Base-by-base conservation (phyloP, 2,113 vertebrate species). In the Machaerirhynchus nigripectus region DNA sequence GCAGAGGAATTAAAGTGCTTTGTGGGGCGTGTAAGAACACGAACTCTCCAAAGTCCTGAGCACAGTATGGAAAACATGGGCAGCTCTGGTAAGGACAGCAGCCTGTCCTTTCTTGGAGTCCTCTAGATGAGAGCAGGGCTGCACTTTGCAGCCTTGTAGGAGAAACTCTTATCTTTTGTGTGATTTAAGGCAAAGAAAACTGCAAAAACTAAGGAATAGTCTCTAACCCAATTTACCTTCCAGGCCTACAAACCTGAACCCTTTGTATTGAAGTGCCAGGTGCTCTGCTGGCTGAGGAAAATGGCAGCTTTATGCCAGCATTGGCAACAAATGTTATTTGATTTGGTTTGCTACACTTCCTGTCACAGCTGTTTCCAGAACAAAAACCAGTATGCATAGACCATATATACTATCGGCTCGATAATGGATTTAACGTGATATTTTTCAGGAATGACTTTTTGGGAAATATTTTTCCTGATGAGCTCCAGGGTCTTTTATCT, bases 331-430 rank as follows among this genome's bases (percentile, higher is more conserved):
- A 40, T 50, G 5, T 9, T n/a, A 47, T 78, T 82, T 82, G 14
- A 24, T 79, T 67, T 31, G 12, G 4, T 70, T 89, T 89, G 23
- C 35, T 71, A 7, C 37, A 19, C 5, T 56, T 79, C 6, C 46
- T 24, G 12, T 61, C n/a, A 22, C 46, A 73, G 9, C 12, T 61
- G 11, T 61, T 87, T 85, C 17, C 28, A 76, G 46, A 76, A 39
- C 5, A n/a, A 68, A 76, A 68, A 1, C 0, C 6, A 40, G 4
- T 24, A n/a, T 31, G 10, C 6, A 33, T n/a, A 44, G 20, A 13
- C 16, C 4, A 11, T 20, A 27, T n/a, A 28, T 27, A 9, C 20
- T 79, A 1, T 40, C 52, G 52, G 10, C 28, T 68, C 56, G 31
- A 33, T 44, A 93, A 57, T 33, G 64, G 13, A 8, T 74, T 87